A percentile compares a stretch with the other conserved stretches of the same genome.
Evolutionary conservation across 1,140 invertebrate genomes (phyloP).

Genomic region (Cyclina sinensis): DNA sequence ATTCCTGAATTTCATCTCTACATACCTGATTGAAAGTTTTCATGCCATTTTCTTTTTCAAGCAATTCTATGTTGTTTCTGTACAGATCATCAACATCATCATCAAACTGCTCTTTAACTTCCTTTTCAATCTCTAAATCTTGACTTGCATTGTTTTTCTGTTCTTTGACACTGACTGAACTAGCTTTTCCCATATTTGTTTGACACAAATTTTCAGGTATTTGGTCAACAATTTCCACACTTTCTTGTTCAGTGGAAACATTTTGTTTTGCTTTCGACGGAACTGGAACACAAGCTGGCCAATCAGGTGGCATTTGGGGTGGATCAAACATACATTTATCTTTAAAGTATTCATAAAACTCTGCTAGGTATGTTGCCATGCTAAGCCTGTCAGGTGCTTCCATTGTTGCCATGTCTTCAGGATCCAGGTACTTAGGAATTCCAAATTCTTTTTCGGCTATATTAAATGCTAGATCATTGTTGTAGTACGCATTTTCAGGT

Average conservation of each 20-base stretch:
- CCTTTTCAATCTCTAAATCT: background rate
- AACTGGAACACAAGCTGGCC: background rate
- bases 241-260: background rate
- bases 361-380: conserved; percentile 57
- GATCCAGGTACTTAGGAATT: conserved; percentile 51
- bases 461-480: conserved; percentile 59
- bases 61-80: conserved; percentile 31
- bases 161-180: background rate
- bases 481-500: conserved; percentile 46
- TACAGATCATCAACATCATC: conserved; percentile 48
- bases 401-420: conserved; percentile 55
- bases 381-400: conserved; percentile 50
- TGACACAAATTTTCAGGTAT: background rate
- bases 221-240: background rate
- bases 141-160: background rate
- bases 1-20: conserved; percentile 52
- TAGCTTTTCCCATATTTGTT: background rate
- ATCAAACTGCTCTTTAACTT: background rate
- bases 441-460: conserved; percentile 60
- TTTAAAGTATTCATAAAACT: conserved; percentile 61
- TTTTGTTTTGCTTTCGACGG: background rate
- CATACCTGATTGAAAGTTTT: conserved; percentile 34
- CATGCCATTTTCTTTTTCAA: background rate
- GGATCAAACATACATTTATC: conserved; percentile 53
- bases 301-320: conserved; percentile 26